Evolutionary conservation across 2,113 vertebrate species (phyloP), one percentile per base, ranked within the genome.

Genomic region (Cercopithecus mona): DNA sequence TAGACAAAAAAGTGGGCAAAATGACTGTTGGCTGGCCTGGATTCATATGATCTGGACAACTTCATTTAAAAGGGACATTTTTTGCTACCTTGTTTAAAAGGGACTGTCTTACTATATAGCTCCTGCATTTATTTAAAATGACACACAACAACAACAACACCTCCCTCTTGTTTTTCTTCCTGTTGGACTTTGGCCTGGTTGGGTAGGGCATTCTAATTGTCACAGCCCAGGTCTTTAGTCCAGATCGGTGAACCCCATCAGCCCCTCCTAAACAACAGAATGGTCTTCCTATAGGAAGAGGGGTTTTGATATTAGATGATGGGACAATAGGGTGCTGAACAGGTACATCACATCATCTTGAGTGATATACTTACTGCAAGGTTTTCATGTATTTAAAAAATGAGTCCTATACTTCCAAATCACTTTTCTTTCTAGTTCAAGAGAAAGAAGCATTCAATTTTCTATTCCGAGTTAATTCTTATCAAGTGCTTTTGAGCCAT

Each of bases 391-490:
- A 64, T 81, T 81, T 68, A 3, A 64, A 59, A 87, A 86, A 6
- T 66, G 70, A 83, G 40, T 55, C 48, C 32, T 55, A 7, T 88
- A 32, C 3, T 85, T 72, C 43, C 27, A 76, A 75, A 50, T 88
- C 22, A 64, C 45, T 32, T 88, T 95, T 73, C 66, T 38, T 96
- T 90, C 79, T 73, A 59, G 70, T 59, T 20, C 20, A 86, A 48
- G 76, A 88, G 40, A 88, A 61, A 48, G 20, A 75, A n/a, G 23
- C n/a, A 27, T 76, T 52, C 32, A 30, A 72, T 85, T 95, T 75
- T 25, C 78, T 97, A 40, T 72, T 96, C 14, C 68, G 12, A 88
- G 11, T 90, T 86, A 89, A 86, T 78, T 87, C 48, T 95, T 73
- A 73, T 93, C 23, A 73, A 79, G 22, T 43, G 32, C 45, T 90